Percentiles rank a stretch among this genome's conserved stretches.
These are phyloP conservation scores for Cyrtonyx montezumae DNA, from an alignment of 2,113 vertebrate genomes.

Conservation along the genomic window DNA sequence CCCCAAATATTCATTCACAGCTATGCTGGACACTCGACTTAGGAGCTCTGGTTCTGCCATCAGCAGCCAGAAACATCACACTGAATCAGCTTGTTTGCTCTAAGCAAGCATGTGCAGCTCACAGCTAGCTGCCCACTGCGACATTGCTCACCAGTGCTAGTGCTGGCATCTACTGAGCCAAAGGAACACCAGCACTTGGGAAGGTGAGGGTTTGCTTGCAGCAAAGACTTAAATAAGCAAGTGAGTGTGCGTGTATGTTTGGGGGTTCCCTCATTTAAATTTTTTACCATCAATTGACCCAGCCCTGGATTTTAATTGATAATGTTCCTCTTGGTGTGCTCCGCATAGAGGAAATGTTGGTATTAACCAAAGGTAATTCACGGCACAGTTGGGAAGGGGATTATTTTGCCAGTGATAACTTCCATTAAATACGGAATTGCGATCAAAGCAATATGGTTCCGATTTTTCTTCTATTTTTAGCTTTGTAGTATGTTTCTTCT, in stretches of 20 bases:
- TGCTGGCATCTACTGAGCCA: neutral
- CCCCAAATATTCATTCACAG: neutral
- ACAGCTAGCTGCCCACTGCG: fast-evolving
- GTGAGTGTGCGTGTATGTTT: fast-evolving
- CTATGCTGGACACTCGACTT: neutral
- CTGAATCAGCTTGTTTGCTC: neutral
- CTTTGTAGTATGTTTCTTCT: conserved; percentile 25
- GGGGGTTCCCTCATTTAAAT: neutral
- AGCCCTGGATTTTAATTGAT: conserved; percentile 48
- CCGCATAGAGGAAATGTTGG: conserved; percentile 3
- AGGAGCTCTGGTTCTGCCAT: neutral
- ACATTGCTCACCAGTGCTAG: neutral
- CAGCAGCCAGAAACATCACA: neutral
- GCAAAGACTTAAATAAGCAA: neutral
- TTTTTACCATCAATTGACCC: conserved; percentile 35
- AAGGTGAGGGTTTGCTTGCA: neutral
- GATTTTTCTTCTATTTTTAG: conserved; percentile 35
- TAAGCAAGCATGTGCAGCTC: neutral
- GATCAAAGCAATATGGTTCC: conserved; percentile 55
- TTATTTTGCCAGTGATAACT: conserved; percentile 59
- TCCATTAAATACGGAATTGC: conserved; percentile 43
- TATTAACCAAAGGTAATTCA: conserved; percentile 60
- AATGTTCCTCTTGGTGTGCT: conserved; percentile 53
- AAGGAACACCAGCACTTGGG: neutral
- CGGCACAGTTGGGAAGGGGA: neutral